Conservation (phyloP, 2,888 invertebrate species). For the Limnephilus auricula region DNA sequence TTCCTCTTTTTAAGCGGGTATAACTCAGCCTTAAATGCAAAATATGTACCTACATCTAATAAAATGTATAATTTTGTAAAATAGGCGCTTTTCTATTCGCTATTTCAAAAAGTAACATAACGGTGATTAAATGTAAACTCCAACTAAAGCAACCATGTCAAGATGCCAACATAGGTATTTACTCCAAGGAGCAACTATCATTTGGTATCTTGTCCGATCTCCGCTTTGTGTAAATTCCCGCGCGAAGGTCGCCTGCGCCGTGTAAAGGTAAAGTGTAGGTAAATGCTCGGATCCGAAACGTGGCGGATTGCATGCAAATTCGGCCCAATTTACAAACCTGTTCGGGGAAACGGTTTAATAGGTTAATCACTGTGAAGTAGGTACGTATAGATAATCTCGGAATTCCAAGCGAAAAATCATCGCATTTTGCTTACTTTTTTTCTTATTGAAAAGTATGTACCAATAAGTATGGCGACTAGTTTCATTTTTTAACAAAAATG, state of each 20-base stretch:
- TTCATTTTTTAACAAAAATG: background rate
- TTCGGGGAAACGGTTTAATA: background rate
- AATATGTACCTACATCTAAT: too few relatives aligned
- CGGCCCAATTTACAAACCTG: conserved; percentile 18
- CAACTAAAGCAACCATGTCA: background rate
- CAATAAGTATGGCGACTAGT: too few relatives aligned
- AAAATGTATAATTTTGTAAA: too few relatives aligned
- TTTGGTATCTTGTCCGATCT: background rate
- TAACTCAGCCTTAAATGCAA: too few relatives aligned
- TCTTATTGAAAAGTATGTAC: too few relatives aligned
- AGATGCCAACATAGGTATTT: background rate
- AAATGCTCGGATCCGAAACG: background rate
- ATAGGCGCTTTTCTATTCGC: background rate
- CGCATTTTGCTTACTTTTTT: background rate
- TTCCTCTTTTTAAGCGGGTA: too few relatives aligned
- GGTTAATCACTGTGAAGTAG: background rate
- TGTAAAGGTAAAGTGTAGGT: background rate
- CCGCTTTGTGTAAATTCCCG: background rate
- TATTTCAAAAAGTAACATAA: background rate
- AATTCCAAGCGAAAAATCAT: background rate
- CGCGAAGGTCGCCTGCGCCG: background rate
- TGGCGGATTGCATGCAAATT: conserved; percentile 11
- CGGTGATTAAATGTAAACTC: background rate
- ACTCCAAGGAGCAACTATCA: background rate
- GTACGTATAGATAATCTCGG: background rate